Evolutionary conservation across 2,797 vertebrate species (phyloP), one percentile per base, ranked within the genome.

Genomic region (Cryptoblepharus egeriae): DNA sequence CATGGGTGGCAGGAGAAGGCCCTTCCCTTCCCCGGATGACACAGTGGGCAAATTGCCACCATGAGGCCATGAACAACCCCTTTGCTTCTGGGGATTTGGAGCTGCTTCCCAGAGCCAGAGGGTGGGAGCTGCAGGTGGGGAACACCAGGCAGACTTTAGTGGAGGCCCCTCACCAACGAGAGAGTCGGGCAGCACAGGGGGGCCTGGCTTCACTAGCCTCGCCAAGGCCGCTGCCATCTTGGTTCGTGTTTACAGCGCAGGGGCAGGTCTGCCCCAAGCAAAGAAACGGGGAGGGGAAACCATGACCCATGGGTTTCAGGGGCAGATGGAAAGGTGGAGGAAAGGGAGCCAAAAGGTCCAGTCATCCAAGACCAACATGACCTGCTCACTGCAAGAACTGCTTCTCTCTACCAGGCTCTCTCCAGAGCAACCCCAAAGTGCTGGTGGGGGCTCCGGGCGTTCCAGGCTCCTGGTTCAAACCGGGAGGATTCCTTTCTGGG

Each of bases 1-100:
- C 94, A 93, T 92, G 94, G 87, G 94, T 49, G 74, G 42, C 32
- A 42, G 89, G 90, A 87, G 73, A 83, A 84, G 81, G 4, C 93
- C 93, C 52, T 18, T 16, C 7, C 16, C 67, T 42, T 12, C 30
- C 32, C n/a, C 1, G 69, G 24, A 35, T 37, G 78, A 30, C 37
- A 30, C 49, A 6, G 90, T 90, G 87, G 89, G 90, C 75, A 83
- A 80, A 89, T 91, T 86, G 89, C 89, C 85, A 58, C 89, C 81
- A 87, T 85, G 84, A 91, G 85, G 80, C 20, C 0, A 65, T 84
- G 90, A 90, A 91, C 65, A 2, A n/a, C 26, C 88, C 79, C 88
- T 85, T 85, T 55, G 15, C 15, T 13, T 3, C 16, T 6, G 32
- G 79, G 70, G 18, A 13, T 39, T 64, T 18, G 83, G 87, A 90